Percentiles rank a stretch among this genome's conserved stretches.
These are phyloP conservation scores for Catharus fuscescens DNA, from an alignment of 2,113 vertebrate species.

Conservation along the genomic window DNA sequence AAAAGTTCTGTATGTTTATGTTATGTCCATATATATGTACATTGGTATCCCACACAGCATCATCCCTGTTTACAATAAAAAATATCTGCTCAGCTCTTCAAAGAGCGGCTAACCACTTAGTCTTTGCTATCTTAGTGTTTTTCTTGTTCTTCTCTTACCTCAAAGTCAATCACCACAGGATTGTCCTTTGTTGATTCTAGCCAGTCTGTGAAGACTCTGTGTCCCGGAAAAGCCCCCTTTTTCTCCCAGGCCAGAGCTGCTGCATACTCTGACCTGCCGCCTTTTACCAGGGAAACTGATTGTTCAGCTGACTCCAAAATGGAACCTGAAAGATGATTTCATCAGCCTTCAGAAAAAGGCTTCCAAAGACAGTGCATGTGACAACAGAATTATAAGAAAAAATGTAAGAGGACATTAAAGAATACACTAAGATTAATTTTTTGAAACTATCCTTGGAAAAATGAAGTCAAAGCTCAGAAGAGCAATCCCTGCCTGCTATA, in stretches of 20 bases:
- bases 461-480: background rate
- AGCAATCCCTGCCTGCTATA: background rate
- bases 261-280: slow-evolving; percentile 81
- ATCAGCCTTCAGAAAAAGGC: background rate
- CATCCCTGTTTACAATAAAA: background rate
- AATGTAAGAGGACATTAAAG: background rate
- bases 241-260: slow-evolving; percentile 86
- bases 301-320: slow-evolving; percentile 83
- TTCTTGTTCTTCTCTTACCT: slow-evolving; percentile 73
- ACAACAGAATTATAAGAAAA: background rate
- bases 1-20: background rate
- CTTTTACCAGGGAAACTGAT: slow-evolving; percentile 83
- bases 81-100: background rate
- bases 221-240: slow-evolving; percentile 69
- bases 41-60: background rate
- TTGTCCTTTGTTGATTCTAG: slow-evolving; percentile 86
- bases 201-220: slow-evolving; percentile 80
- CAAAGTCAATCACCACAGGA: slow-evolving; percentile 81
- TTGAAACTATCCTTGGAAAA: background rate
- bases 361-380: background rate
- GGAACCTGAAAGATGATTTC: slow-evolving; percentile 78
- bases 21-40: background rate
- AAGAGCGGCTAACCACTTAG: background rate
- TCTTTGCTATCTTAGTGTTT: background rate
- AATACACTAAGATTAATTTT: background rate